Base-by-base conservation (phyloP, 2,113 vertebrate species). In the Mirounga angustirostris region DNA sequence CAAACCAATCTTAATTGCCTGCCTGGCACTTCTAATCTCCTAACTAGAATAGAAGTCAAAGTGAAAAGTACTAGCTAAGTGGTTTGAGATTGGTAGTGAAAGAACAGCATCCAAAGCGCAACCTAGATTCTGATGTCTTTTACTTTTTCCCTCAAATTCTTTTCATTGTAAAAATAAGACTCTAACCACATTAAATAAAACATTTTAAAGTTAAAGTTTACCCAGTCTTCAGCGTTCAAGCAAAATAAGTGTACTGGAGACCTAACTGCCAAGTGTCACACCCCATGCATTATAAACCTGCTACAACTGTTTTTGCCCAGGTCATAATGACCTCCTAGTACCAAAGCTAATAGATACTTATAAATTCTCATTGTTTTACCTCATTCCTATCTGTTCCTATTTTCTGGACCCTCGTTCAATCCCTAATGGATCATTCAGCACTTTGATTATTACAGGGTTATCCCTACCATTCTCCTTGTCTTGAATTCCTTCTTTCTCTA, bases 101-200 rank as follows among this genome's bases (percentile, higher is more conserved):
- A 43, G 54, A 69, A 63, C 9, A 80, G 30, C 73, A 78, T 85
- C 33, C 18, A 33, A 43, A 56, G 43, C 43, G 43, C n/a, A 74
- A n/a, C 40, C 50, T 24, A 33, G 5, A 80, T n/a, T 76, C 69
- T 89, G 5, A 26, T 36, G 43, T 90, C 78, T 85, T 91, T 74
- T 78, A 4, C 69, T 86, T 96, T 69, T 50, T 43, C 46, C 40
- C 52, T 93, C 85, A 89, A 6, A 67, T 76, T 85, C 10, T 74
- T 97, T 92, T 50, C 6, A 33, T 83, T 87, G 28, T 86, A 91
- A 94, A 93, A 86, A 79, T 95, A 71, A 81, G 36, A 87, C 90
- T 94, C 92, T 80, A 69, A 88, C 36, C 73, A 82, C 43, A 59
- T 54, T 81, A 74, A 84, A 54, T 89, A 33, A 88, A 89, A 88